These are phyloP conservation scores for Hucho hucho DNA, from an alignment of 2,113 vertebrate species.

Conservation along the genomic window DNA sequence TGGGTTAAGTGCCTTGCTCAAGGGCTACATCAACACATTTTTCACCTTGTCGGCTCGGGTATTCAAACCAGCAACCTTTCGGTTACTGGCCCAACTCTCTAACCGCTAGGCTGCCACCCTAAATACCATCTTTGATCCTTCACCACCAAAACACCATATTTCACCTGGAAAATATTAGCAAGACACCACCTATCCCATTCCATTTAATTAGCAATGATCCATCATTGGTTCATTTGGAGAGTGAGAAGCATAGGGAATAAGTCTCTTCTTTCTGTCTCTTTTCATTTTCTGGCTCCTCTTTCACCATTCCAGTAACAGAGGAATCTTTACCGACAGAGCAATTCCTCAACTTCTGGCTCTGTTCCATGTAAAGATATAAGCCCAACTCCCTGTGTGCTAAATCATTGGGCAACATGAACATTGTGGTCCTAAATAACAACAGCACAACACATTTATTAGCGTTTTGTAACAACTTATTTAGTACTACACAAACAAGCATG, in stretches of 20 bases:
- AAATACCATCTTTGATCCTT: neutral
- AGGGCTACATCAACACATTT: too few species aligned
- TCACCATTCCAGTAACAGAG: neutral
- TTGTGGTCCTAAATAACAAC: neutral
- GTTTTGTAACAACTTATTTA: neutral
- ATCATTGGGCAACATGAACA: neutral
- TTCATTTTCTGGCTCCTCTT: neutral
- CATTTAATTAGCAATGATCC: neutral
- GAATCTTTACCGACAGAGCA: neutral
- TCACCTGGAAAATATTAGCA: neutral
- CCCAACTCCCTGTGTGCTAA: neutral
- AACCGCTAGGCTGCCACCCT: too few species aligned
- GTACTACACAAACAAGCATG: too few species aligned
- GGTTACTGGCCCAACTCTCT: too few species aligned
- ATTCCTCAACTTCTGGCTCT: constrained; percentile 7
- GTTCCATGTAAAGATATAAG: neutral
- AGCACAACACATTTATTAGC: neutral
- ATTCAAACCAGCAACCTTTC: too few species aligned
- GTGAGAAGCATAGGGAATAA: neutral
- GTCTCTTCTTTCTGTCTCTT: neutral
- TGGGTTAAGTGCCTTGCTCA: too few species aligned
- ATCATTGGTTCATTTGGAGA: neutral
- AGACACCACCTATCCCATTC: neutral
- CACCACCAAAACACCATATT: neutral
- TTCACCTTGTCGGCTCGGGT: too few species aligned